A percentile compares a stretch with the other conserved stretches of the same genome.
Conservation (phyloP, 2,113 vertebrate genomes). For the Callospermophilus lateralis region DNA sequence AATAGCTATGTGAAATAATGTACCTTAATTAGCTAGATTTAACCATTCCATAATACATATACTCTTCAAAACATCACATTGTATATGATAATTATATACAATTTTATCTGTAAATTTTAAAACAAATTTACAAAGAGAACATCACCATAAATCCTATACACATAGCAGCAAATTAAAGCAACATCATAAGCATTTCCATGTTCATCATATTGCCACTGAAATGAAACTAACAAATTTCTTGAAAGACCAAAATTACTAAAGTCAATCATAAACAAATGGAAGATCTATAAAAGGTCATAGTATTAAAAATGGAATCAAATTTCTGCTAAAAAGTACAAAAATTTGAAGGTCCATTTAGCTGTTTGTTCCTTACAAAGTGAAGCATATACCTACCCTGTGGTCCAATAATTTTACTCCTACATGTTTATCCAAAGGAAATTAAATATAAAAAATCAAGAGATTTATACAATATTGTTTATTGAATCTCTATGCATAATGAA, state of each 20-base stretch:
- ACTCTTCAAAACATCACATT: background rate
- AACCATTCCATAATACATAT: too few relatives aligned
- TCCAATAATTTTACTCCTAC: background rate
- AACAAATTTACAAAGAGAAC: background rate
- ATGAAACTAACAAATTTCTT: background rate
- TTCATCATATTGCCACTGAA: background rate
- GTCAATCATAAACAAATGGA: background rate
- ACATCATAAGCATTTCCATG: background rate
- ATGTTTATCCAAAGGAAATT: background rate
- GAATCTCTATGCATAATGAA: background rate
- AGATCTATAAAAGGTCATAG: background rate
- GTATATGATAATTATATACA: background rate
- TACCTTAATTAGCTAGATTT: too few relatives aligned
- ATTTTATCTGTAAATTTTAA: background rate
- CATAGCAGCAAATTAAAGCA: background rate
- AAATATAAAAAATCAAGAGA: background rate
- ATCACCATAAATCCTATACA: background rate
- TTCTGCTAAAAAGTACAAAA: background rate
- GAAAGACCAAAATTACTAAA: background rate
- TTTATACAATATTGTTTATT: background rate
- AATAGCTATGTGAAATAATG: too few relatives aligned
- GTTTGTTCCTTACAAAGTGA: background rate
- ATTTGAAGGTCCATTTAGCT: background rate
- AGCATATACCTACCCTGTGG: background rate
- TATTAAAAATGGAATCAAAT: background rate